Evolutionary conservation across 2,113 vertebrate genomes (phyloP).

Genomic region (Etia nguti): DNA sequence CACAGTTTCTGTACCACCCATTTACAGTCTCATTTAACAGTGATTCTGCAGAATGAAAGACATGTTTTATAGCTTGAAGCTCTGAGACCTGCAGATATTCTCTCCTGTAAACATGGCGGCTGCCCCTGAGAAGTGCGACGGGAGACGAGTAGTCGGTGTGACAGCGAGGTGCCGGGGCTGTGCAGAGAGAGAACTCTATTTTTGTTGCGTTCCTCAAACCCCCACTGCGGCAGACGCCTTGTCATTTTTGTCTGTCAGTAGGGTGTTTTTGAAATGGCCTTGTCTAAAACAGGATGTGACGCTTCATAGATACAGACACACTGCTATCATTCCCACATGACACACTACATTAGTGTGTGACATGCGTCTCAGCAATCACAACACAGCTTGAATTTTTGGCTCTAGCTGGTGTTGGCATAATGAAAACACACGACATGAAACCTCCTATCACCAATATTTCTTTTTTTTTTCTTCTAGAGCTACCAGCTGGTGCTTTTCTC

Average conservation of each 20-base stretch:
- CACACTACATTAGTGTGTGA: constrained; percentile 32
- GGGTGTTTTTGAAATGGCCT: constrained; percentile 22
- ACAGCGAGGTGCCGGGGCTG: not conserved
- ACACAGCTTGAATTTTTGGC: constrained; percentile 25
- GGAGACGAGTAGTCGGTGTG: not conserved
- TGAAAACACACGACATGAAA: not conserved
- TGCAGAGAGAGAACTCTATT: not conserved
- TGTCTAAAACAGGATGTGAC: constrained; percentile 42
- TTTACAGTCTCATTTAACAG: not conserved
- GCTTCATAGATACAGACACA: constrained; percentile 26
- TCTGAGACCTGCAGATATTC: not conserved
- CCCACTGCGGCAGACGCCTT: constrained; percentile 31
- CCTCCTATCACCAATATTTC: not conserved
- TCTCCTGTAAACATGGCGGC: not conserved
- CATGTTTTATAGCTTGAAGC: not conserved
- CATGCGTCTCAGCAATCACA: not conserved
- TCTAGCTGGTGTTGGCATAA: not conserved
- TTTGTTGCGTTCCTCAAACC: constrained; percentile 21
- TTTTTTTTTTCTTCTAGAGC: not conserved
- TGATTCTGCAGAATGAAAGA: not conserved
- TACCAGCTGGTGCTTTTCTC: not conserved
- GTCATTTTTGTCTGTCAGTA: constrained; percentile 48
- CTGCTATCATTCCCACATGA: constrained; percentile 68
- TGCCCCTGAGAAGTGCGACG: not conserved
- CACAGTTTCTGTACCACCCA: not conserved